Conservation (phyloP, 2,113 vertebrate species). For the Tragelaphus imberbis region DNA sequence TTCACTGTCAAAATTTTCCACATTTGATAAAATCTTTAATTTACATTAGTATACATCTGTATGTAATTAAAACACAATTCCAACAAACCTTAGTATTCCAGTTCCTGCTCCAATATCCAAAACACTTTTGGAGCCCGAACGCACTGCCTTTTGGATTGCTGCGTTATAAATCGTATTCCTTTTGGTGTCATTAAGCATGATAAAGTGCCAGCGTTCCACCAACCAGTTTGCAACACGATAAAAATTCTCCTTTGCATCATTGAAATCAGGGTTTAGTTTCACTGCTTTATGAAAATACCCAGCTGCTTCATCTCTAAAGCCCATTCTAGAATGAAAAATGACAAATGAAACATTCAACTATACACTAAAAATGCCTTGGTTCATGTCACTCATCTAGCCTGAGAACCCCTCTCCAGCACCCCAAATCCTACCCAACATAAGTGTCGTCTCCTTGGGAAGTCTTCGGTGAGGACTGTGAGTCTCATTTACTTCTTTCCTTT, state of each 20-base stretch:
- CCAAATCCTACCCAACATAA: neutral
- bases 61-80: neutral
- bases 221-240: constrained; percentile 97
- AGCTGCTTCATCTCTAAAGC: constrained; percentile 96
- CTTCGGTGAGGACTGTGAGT: neutral
- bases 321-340: constrained; percentile 84
- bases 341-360: constrained; percentile 1
- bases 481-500: neutral
- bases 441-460: neutral
- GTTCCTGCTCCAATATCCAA: constrained; percentile 98
- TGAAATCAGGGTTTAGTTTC: constrained; percentile 91
- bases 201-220: constrained; percentile 98
- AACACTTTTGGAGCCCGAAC: constrained; percentile 86
- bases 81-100: constrained; percentile 91
- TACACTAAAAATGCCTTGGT: neutral
- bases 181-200: constrained; percentile 95
- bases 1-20: neutral
- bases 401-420: neutral
- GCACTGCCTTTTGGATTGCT: constrained; percentile 90
- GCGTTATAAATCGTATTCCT: constrained; percentile 91
- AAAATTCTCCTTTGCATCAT: constrained; percentile 96
- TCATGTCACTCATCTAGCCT: neutral
- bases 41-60: neutral
- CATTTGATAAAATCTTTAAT: neutral
- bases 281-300: constrained; percentile 96